Percentiles rank a stretch among this genome's conserved stretches.
Conservation (phyloP, 2,797 vertebrate genomes). For the Periophthalmus magnuspinnatus region DNA sequence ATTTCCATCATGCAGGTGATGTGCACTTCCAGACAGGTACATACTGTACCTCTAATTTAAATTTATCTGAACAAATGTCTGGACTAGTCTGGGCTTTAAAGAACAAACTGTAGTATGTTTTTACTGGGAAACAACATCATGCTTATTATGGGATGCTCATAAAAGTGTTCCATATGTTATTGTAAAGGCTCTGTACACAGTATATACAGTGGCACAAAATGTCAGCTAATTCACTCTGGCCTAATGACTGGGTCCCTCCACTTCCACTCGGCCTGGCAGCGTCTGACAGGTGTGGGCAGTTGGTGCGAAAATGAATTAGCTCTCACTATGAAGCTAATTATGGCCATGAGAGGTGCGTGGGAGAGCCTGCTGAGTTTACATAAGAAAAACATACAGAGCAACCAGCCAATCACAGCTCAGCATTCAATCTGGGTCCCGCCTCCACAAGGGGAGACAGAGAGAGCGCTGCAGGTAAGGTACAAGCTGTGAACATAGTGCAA, state of each 20-base stretch:
- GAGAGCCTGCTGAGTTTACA: conserved; percentile 44
- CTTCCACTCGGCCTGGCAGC: conserved; percentile 16
- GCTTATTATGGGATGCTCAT: too few relatives aligned
- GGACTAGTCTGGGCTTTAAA: too few relatives aligned
- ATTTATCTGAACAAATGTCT: too few relatives aligned
- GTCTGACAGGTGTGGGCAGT: conserved; percentile 70
- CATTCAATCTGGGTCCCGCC: conserved; percentile 31
- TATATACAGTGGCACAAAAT: conserved; percentile 50
- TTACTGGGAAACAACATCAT: too few relatives aligned
- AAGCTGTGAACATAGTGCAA: background rate
- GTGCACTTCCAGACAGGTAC: too few relatives aligned
- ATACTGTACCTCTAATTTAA: too few relatives aligned
- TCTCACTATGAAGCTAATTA: conserved; percentile 70
- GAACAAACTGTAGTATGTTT: too few relatives aligned
- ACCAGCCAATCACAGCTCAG: conserved; percentile 43
- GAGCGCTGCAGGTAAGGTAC: background rate
- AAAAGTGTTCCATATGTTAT: too few relatives aligned
- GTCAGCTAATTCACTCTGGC: conserved; percentile 61
- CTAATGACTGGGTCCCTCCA: conserved; percentile 67
- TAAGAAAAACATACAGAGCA: conserved; percentile 38
- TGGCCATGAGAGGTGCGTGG: conserved; percentile 56
- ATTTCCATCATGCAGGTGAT: too few relatives aligned
- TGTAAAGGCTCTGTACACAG: too few relatives aligned
- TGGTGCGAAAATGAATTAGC: conserved; percentile 77
- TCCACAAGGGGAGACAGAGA: background rate